Base-by-base conservation (phyloP, 2,113 vertebrate genomes). In the Menidia beryllina region DNA sequence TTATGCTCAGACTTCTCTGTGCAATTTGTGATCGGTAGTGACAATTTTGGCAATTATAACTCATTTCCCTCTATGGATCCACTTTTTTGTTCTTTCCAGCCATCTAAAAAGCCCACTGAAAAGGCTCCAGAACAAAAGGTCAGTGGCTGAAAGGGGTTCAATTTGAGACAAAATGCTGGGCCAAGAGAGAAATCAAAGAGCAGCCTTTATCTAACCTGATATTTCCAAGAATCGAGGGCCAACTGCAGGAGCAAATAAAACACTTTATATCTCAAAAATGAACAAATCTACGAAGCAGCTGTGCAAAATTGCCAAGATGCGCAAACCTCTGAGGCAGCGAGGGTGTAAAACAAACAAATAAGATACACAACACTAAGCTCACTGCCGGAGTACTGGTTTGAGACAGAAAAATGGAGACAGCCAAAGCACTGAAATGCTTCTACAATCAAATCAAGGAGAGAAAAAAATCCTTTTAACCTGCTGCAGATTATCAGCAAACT, bases 371-470 rank as follows among this genome's bases (percentile, higher is more conserved):
- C 6, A 14, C 15, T 19, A 14, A 2, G n/a, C 0, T 34, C 53
- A 48, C 20, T 2, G 3, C 47, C 12, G 13, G 24, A 27, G 30
- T 58, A 27, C 7, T 2, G 12, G 2, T 8, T 47, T 14, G n/a
- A 72, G 43, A 55, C 30, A 20, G 62, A 47, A 59, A n/a, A 74
- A 72, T 45, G 39, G 64, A 65, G 39, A 69, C 38, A 36, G 17
- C 23, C 45, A 0, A 0, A 45, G 19, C 43, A 30, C 27, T 25
- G 36, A 77, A 63, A 68, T 45, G 56, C 43, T 50, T 67, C 39
- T 11, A 5, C 45, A 82, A 79, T 74, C 64, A 76, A 30, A 87
- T 80, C 58, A 82, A 13, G 10, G 19, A 6, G 17, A 4, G 24
- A 34, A 60, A n/a, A 39, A 66, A 78, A 74, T 51, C 0, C 17